These are phyloP conservation scores for Drosophila punjabiensis DNA, from an alignment of 1,140 invertebrate species.

Conservation along the genomic window DNA sequence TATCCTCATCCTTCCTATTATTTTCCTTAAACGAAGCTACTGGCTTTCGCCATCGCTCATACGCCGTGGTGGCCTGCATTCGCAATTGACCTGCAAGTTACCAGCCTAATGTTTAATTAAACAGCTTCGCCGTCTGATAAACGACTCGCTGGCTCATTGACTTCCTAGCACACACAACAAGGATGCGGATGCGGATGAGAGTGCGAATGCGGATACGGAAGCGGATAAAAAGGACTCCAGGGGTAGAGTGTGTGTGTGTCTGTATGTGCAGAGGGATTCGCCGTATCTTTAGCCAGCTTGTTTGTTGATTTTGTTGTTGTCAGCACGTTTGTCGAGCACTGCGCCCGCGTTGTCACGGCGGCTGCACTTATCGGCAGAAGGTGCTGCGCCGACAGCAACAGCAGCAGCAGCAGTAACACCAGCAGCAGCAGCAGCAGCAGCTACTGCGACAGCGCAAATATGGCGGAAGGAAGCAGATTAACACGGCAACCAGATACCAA, in stretches of 20 bases:
- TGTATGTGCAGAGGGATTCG: not conserved
- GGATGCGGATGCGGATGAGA: constrained; percentile 9
- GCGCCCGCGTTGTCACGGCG: constrained; percentile 41
- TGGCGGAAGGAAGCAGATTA: constrained; percentile 75
- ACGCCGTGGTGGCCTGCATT: constrained; percentile 18
- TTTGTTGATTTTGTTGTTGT: constrained; percentile 68
- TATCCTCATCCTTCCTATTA: not conserved
- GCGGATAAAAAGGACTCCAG: not conserved
- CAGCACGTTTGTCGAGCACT: constrained; percentile 52
- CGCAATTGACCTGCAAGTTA: constrained; percentile 36
- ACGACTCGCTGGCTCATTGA: constrained; percentile 42
- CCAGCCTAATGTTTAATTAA: constrained; percentile 61
- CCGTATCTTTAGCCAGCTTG: constrained; percentile 32
- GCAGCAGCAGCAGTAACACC: not conserved
- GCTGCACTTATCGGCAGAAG: constrained; percentile 57
- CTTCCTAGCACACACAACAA: constrained; percentile 2
- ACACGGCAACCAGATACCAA: constrained; percentile 71
- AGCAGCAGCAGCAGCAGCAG: not conserved
- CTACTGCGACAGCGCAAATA: constrained; percentile 53
- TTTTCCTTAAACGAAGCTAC: constrained; percentile 3
- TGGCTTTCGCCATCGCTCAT: constrained; percentile 35
- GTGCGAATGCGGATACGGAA: constrained; percentile 8
- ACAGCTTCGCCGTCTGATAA: constrained; percentile 55
- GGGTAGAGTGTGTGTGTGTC: not conserved
- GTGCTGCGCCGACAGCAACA: constrained; percentile 32